A percentile compares a stretch with the other conserved stretches of the same genome.
Evolutionary conservation across 2,888 invertebrate genomes (phyloP).

Genomic region (Nomada ruficornis): DNA sequence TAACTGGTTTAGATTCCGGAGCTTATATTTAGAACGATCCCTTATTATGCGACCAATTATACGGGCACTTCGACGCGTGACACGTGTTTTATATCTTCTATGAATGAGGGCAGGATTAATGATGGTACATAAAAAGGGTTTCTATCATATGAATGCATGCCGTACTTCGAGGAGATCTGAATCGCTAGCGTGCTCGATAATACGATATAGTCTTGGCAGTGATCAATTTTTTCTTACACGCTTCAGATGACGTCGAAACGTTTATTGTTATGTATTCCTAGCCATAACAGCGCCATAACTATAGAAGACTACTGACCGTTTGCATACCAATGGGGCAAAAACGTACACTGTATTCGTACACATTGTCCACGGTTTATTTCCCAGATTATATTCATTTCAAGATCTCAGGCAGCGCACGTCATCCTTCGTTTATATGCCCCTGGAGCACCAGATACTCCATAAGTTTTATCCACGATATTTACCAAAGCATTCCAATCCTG

Average conservation of each 20-base stretch:
- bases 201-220: background rate
- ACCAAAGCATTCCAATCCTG: background rate
- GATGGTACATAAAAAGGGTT: background rate
- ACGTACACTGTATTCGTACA: background rate
- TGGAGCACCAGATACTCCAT: background rate
- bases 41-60: slow-evolving; percentile 27
- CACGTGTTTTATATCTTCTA: background rate
- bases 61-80: slow-evolving; percentile 4
- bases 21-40: slow-evolving; percentile 9
- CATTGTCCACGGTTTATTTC: background rate
- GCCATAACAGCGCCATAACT: background rate
- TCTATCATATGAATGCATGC: background rate
- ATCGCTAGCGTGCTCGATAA: background rate
- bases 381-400: background rate
- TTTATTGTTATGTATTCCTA: background rate
- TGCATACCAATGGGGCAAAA: background rate
- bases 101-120: background rate
- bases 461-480: background rate
- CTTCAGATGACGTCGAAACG: background rate
- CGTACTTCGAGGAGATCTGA: too few species aligned
- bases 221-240: background rate
- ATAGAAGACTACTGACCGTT: background rate
- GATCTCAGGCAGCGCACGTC: background rate
- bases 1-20: slow-evolving; percentile 32
- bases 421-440: too few species aligned